Evolutionary conservation across 2,113 vertebrate species (phyloP), one percentile per base, ranked within the genome.

Genomic region (Siphamia tubifer): DNA sequence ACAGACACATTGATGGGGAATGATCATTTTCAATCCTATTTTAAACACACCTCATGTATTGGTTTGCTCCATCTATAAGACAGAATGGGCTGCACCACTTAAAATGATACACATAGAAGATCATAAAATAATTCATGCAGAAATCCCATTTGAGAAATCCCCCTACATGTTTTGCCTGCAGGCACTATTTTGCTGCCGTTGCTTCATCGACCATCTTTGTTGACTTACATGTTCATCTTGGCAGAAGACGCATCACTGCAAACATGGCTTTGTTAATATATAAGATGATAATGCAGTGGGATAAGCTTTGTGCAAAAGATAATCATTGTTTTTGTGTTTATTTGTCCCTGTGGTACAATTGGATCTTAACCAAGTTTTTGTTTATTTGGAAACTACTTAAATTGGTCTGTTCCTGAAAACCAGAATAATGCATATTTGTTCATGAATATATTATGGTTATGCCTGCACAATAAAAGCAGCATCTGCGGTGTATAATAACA

Each of bases 91-190:
- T 45, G 11, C 32, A 28, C 28, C 15, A 17, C 45, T 40, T 25
- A 11, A 38, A 64, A 30, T 3, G 19, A 54, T 15, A 27, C 3
- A 56, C 12, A 52, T 19, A 45, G 12, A 27, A 40, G 35, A 68
- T 54, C 35, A 66, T 45, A n/a, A 61, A 51, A 23, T 12, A 67
- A 71, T 20, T 45, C 49, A 57, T 77, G 65, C 28, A 56, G 36
- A 51, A 77, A 64, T 58, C 17, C 34, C 40, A 42, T 31, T 51
- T 60, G 28, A 57, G 36, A 56, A 66, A 78, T 43, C 23, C n/a
- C 19, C 2, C 2, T 65, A n/a, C 31, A 45, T 64, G 19, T 58
- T 81, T 63, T 17, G 27, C 61, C 71, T 16, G 8, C 38, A 68
- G 72, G 49, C 32, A 25, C 15, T 27, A 31, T 8, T 63, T 60